A percentile compares a stretch with the other conserved stretches of the same genome.
Evolutionary conservation across 1,140 invertebrate species (phyloP).

Genomic region (Pentalonia nigronervosa): DNA sequence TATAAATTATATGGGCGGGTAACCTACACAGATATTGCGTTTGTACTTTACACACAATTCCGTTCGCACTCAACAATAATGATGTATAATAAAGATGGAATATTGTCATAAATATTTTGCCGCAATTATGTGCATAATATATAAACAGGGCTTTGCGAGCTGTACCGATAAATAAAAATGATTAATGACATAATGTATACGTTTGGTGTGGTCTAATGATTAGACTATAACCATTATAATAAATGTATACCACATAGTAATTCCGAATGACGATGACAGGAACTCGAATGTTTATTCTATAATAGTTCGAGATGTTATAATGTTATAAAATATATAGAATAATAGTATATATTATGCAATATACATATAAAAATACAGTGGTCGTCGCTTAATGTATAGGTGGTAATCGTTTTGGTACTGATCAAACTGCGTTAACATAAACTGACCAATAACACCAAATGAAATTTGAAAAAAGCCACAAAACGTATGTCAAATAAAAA

Average conservation of each 20-base stretch:
- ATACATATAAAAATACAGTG: not conserved
- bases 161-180: not conserved
- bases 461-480: not conserved
- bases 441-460: not conserved
- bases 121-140: not conserved
- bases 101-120: not conserved
- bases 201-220: not conserved
- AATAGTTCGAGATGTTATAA: not conserved
- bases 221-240: not conserved
- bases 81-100: not conserved
- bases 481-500: not conserved
- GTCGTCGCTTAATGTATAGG: not conserved
- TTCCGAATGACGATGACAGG: not conserved
- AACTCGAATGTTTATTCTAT: not conserved
- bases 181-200: not conserved
- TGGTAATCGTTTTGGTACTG: not conserved
- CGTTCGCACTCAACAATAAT: not conserved
- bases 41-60: not conserved
- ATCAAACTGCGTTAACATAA: not conserved
- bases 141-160: not conserved
- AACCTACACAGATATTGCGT: not conserved
- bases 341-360: no score
- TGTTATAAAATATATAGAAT: not conserved
- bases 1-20: not conserved
- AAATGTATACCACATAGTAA: not conserved